A percentile compares a stretch with the other conserved stretches of the same genome.
These are phyloP conservation scores for Mohoua ochrocephala DNA, from an alignment of 2,113 vertebrate species.

Conservation along the genomic window DNA sequence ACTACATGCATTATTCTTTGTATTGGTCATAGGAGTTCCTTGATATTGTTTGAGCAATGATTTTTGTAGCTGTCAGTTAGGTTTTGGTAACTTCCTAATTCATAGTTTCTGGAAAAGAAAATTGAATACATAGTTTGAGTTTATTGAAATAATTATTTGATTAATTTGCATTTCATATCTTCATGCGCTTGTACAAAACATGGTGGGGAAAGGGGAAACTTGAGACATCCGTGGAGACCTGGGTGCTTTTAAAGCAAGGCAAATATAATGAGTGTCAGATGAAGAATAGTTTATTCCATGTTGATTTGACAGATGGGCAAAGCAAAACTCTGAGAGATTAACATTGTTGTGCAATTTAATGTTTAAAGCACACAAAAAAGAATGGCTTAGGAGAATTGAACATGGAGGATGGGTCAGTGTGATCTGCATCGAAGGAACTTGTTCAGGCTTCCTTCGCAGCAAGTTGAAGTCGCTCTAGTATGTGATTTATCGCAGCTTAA, in stretches of 20 bases:
- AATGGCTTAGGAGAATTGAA: background rate
- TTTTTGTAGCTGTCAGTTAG: background rate
- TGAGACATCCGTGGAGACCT: background rate
- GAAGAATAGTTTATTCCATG: background rate
- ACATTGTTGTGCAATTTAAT: background rate
- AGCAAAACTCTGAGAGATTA: conserved; percentile 7
- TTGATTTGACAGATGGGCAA: background rate
- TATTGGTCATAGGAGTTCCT: background rate
- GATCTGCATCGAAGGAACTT: background rate
- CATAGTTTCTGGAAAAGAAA: background rate
- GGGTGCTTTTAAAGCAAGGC: background rate
- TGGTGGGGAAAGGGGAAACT: accelerated
- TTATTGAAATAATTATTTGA: background rate
- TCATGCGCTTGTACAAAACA: background rate
- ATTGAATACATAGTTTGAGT: background rate
- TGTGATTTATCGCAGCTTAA: conserved; percentile 8
- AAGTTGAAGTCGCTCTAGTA: accelerated
- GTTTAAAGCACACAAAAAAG: background rate
- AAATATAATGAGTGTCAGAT: background rate
- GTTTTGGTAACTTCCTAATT: background rate
- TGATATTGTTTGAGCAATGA: background rate
- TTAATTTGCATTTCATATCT: background rate
- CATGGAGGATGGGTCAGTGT: background rate
- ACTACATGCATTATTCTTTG: background rate
- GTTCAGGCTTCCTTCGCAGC: background rate